Evolutionary conservation across 2,113 vertebrate genomes (phyloP).

Genomic region (Carassius carassius): DNA sequence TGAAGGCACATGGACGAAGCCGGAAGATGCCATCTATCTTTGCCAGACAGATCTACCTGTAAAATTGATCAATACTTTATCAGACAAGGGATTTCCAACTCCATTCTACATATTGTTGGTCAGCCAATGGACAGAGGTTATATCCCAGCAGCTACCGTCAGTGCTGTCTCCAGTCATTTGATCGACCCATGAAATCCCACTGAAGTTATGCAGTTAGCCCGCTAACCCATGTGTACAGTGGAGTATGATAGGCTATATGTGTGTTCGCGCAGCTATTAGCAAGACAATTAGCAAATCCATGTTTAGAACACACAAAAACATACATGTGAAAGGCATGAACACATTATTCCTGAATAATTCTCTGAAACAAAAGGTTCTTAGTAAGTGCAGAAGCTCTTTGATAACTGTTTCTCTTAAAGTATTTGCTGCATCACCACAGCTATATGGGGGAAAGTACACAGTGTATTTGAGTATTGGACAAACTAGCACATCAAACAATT

Average conservation of each 20-base stretch:
- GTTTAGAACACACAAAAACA: not conserved
- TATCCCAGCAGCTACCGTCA: slow-evolving; percentile 39
- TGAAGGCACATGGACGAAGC: not conserved
- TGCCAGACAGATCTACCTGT: slow-evolving; percentile 54
- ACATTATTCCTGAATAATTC: not conserved
- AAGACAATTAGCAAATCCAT: slow-evolving; percentile 2
- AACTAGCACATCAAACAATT: not conserved
- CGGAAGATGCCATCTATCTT: slow-evolving; percentile 5
- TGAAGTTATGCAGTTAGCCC: slow-evolving; percentile 42
- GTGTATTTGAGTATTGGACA: not conserved
- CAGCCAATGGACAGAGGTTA: slow-evolving; percentile 49
- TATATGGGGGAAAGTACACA: not conserved
- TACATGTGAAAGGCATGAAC: not conserved
- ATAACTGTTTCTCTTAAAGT: not conserved
- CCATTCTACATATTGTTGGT: slow-evolving; percentile 6
- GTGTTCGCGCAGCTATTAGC: not conserved
- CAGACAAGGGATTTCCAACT: slow-evolving; percentile 45
- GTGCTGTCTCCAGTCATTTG: slow-evolving; percentile 32
- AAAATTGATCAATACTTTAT: slow-evolving; percentile 62
- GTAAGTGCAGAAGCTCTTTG: not conserved
- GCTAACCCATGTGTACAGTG: not conserved
- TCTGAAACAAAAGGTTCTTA: not conserved
- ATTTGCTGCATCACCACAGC: slow-evolving; percentile 6
- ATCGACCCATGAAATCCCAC: slow-evolving; percentile 48
- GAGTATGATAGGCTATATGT: slow-evolving; percentile 4